phyloP scores from a whole-genome alignment of 53 echinoderm and acorn worm genomes.

The Glandiceps talaboti region DNA sequence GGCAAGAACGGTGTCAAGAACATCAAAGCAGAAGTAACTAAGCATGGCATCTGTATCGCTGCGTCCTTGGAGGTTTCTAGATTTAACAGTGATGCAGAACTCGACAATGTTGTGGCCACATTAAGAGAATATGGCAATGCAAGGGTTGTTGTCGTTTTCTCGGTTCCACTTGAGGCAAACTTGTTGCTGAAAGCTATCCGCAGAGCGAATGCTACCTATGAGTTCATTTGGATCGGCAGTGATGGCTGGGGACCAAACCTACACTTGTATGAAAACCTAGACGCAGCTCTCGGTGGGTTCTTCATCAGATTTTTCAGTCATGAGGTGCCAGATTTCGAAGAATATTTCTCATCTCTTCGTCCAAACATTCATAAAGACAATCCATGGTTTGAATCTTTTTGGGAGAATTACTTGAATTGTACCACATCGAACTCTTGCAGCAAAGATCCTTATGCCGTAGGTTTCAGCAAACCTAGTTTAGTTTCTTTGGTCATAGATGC shows the following conservation, averaged over 20 bases:
- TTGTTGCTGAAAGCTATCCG: slow-evolving; percentile 30
- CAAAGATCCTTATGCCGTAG: neutral
- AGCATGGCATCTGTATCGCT: neutral
- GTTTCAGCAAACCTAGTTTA: slow-evolving; percentile 12
- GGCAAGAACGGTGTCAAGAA: neutral
- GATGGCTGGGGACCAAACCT: slow-evolving; percentile 79
- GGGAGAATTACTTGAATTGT: neutral
- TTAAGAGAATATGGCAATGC: slow-evolving; percentile 13
- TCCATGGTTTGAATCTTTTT: slow-evolving; percentile 17
- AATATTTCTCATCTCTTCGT: slow-evolving; percentile 24
- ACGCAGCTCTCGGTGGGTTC: slow-evolving; percentile 34
- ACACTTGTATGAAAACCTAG: slow-evolving; percentile 13
- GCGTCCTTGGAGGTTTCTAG: neutral
- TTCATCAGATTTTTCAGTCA: slow-evolving; percentile 40
- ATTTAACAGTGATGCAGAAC: neutral
- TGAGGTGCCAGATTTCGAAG: slow-evolving; percentile 37
- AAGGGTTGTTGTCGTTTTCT: slow-evolving; percentile 44
- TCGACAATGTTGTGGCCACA: neutral
- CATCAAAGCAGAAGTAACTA: neutral
- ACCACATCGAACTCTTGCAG: neutral
- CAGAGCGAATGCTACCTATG: slow-evolving; percentile 10
- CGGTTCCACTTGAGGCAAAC: slow-evolving; percentile 35
- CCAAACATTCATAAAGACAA: neutral
- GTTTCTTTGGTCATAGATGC: slow-evolving; percentile 51
- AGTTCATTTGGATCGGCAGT: slow-evolving; percentile 52